Base-by-base conservation (phyloP, 2,797 vertebrate genomes). In the Spea hammondii region DNA sequence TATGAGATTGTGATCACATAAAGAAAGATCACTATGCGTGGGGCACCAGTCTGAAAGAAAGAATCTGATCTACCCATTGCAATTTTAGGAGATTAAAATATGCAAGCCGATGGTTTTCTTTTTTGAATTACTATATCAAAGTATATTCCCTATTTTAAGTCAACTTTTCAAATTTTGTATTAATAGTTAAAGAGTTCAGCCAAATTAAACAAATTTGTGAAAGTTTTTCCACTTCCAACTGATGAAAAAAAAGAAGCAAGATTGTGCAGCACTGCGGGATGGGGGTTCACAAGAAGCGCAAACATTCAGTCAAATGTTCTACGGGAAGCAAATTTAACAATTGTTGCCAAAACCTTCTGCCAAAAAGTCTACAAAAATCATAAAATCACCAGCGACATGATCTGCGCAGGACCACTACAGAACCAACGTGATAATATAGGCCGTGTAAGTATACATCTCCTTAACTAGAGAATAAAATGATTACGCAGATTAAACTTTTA, bases 221-320 rank as follows among this genome's bases (percentile, higher is more conserved):
- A 69, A 11, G 3, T 5, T 69, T 66, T 87, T 11, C 5, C 0
- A 53, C 50, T 86, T 10, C 54, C 74, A 70, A 51, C 55, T 47
- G 47, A 0, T 9, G 50, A 83, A 71, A 76, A 72, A 44, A 10
- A 48, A 4, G 64, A 70, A 65, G 1, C 14, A 44, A 83, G 51
- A 57, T 0, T 0, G 0, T 82, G 77, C 17, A 6, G 13, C 0
- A 55, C 79, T 47, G 45, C 72, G 0, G 77, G 62, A 0, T 85
- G 83, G 70, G 78, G 72, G 70, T 0, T 0, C 0, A 65, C 0
- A n/a, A 51, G 49, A 11, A 0, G 4, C 5, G 68, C 13, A 7
- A 46, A 13, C 1, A 54, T 11, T 0, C 3, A 1, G 59, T 44
- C 1, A 0, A 5, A 73, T 54, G 49, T 2, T 45, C 79, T 87